Conservation (phyloP, 2,797 vertebrate species). For the Coccyzus lansbergi region DNA sequence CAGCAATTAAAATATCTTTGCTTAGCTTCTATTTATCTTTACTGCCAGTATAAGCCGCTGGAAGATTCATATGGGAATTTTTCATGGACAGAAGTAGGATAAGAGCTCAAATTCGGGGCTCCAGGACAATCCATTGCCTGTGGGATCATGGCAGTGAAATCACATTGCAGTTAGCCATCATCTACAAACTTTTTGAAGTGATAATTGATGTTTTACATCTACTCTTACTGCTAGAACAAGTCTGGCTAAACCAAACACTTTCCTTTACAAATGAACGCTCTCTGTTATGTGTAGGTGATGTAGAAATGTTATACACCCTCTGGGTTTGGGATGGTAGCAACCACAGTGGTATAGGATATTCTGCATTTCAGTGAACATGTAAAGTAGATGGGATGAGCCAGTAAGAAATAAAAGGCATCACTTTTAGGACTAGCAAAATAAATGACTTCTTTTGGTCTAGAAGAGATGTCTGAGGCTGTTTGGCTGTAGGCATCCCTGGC, state of each 20-base stretch:
- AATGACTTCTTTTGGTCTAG: background rate
- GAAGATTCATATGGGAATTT: constrained; percentile 35
- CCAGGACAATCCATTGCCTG: background rate
- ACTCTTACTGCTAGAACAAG: background rate
- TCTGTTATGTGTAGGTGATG: background rate
- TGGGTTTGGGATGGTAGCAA: background rate
- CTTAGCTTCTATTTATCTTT: background rate
- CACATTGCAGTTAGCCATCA: background rate
- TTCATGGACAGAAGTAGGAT: background rate
- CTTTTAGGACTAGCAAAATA: background rate
- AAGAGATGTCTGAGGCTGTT: background rate
- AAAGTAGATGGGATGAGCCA: background rate
- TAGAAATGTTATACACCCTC: background rate
- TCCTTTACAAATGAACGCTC: background rate
- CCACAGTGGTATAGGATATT: fast-evolving
- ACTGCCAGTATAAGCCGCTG: background rate
- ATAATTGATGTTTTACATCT: background rate
- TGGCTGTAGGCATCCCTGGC: background rate
- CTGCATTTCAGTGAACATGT: background rate
- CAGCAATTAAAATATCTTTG: constrained; percentile 6
- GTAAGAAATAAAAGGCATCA: background rate
- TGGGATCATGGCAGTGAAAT: background rate
- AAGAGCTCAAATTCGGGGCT: background rate
- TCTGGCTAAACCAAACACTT: background rate
- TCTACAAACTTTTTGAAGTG: background rate